Evolutionary conservation across 2,113 vertebrate genomes (phyloP).

Genomic region (Carettochelys insculpta): DNA sequence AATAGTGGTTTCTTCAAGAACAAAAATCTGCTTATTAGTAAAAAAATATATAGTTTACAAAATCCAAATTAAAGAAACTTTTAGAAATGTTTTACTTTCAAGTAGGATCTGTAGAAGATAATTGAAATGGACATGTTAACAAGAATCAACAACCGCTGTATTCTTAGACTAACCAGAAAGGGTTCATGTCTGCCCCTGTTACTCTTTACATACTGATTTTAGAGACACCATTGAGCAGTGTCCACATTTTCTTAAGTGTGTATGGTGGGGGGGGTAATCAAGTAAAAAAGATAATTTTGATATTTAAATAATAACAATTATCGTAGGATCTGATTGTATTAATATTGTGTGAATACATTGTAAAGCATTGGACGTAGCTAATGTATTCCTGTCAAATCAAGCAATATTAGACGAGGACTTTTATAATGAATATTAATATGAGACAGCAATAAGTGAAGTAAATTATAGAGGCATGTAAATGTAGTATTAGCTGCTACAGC

Average conservation of each 20-base stretch:
- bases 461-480: constrained; percentile 83
- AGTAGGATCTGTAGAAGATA: background rate
- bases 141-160: background rate
- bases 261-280: constrained; percentile 33
- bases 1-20: background rate
- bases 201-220: background rate
- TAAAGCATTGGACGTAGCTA: constrained; percentile 80
- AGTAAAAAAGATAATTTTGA: constrained; percentile 25
- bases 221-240: background rate
- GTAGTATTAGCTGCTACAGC: constrained; percentile 77
- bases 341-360: constrained; percentile 69
- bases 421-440: constrained; percentile 89
- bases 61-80: background rate
- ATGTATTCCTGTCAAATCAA: constrained; percentile 78
- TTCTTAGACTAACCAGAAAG: background rate
- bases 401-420: constrained; percentile 68
- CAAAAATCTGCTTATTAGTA: background rate
- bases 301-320: constrained; percentile 74
- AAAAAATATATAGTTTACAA: background rate
- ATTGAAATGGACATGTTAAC: background rate
- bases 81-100: background rate
- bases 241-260: background rate
- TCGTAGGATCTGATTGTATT: constrained; percentile 68
- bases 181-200: background rate
- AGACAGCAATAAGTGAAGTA: constrained; percentile 81